Evolutionary conservation across 2,888 invertebrate species (phyloP), one percentile per base, ranked within the genome.

Genomic region (Diaperis boleti): DNA sequence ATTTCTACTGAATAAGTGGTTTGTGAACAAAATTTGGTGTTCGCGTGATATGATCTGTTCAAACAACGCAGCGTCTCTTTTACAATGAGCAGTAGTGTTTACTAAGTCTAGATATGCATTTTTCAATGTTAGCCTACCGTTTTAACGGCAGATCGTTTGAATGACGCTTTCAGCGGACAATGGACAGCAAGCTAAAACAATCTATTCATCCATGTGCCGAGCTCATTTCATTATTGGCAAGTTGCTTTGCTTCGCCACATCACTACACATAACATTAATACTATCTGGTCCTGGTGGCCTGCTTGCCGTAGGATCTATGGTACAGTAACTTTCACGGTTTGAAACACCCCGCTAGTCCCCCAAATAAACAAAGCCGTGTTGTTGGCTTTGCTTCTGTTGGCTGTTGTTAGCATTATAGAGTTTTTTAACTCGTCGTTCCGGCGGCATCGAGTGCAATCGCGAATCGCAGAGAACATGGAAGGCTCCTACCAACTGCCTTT

Each of bases 251-350:
- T 10, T 49, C 31, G 49, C 49, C 22, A 44, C 41, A 17, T 39
- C 18, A 39, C 18, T 45, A 15, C 45, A 26, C 22, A 42, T 42
- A 39, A 18, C 42, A 20, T 29, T 44, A 44, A 47, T 29, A 47
- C 50, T 45, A 49, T 35, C 49, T 49, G 13, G 56, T 44, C 37
- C 59, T 52, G 39, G 42, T 42, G 11, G 35, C 31, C 60, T 52
- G 41, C 31, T 59, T 49, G 59, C 18, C 55, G 64, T 62, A 68
- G 70, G 70, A 70, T 69, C 59, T 69, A 70, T 67, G 70, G 67
- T 70, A 69, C 69, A 69, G 64, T 69, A 68, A 67, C 31, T 68
- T 70, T 70, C 70, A 70, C 69, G 69, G 69, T 69, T 66, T 67
- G 60, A 64, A 65, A 61, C 66, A 63, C 68, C 66, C 68, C 65